These are phyloP conservation scores for Phragmatobia fuliginosa DNA, from an alignment of 2,888 invertebrate genomes.

Conservation along the genomic window DNA sequence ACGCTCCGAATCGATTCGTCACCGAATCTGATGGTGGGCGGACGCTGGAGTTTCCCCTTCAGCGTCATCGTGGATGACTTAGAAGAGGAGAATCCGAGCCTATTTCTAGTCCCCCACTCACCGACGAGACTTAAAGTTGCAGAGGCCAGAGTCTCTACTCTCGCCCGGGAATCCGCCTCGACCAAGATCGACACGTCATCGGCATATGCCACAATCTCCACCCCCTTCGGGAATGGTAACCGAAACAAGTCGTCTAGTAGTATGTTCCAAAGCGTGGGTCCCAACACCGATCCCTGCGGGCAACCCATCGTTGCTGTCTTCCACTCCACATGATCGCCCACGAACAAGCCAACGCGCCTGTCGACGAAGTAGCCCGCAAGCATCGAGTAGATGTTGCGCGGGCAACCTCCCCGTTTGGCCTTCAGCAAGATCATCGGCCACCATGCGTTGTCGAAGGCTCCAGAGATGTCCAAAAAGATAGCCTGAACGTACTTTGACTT, in stretches of 20 bases:
- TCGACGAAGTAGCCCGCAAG: too few relatives aligned
- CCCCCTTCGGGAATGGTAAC: background rate
- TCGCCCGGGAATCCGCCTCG: background rate
- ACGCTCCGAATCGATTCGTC: slow-evolving; percentile 29
- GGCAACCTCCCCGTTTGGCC: slow-evolving; percentile 14
- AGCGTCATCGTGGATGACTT: slow-evolving; percentile 17
- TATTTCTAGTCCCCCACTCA: background rate
- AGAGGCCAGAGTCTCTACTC: background rate
- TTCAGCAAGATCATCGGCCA: slow-evolving; percentile 56
- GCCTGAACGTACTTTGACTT: too few relatives aligned
- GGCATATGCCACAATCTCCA: background rate
- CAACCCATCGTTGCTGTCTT: background rate
- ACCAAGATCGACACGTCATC: background rate
- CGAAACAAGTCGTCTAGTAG: slow-evolving; percentile 8
- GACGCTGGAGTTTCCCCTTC: background rate
- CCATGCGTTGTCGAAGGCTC: slow-evolving; percentile 58
- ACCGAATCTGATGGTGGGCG: slow-evolving; percentile 3
- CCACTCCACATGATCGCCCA: slow-evolving; percentile 1
- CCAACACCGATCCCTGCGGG: slow-evolving; percentile 4
- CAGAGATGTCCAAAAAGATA: slow-evolving; percentile 34
- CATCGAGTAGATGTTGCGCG: too few relatives aligned
- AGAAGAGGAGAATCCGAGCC: background rate
- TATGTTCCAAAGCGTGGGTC: background rate
- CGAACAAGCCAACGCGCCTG: too few relatives aligned
- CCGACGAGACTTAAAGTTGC: background rate